phyloP scores from a whole-genome alignment of 2,113 vertebrate genomes.

The Butastur rufipennis region DNA sequence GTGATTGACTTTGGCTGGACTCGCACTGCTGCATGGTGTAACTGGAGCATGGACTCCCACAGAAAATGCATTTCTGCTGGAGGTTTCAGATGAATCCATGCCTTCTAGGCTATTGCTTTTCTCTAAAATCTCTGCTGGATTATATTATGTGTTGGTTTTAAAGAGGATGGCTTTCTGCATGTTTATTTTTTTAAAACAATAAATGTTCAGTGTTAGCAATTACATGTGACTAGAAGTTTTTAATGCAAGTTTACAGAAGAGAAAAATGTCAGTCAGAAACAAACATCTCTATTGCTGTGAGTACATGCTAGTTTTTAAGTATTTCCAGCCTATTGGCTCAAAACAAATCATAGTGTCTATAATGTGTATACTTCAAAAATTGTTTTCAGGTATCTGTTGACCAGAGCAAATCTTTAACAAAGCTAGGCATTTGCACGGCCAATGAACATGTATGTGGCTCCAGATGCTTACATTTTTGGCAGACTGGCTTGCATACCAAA shows the following conservation, averaged over 20 bases:
- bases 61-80: neutral
- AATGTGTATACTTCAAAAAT: neutral
- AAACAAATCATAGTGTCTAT: neutral
- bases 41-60: neutral
- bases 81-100: neutral
- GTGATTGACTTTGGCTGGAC: constrained; percentile 39
- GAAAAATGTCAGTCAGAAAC: neutral
- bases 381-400: neutral
- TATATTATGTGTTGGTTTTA: neutral
- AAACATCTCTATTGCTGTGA: neutral
- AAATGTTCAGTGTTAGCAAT: neutral
- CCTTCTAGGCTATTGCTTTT: neutral
- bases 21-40: neutral
- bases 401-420: neutral
- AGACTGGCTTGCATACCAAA: neutral
- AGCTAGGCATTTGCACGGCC: neutral
- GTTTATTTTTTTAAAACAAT: constrained; percentile 30
- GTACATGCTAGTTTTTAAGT: neutral
- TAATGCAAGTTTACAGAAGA: neutral
- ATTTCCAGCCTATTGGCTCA: neutral
- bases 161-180: constrained; percentile 34
- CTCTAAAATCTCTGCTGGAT: neutral
- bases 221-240: neutral
- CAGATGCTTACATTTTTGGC: neutral
- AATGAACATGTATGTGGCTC: neutral